These are phyloP conservation scores for Tragelaphus buxtoni DNA, from an alignment of 2,113 vertebrate species.

Conservation along the genomic window DNA sequence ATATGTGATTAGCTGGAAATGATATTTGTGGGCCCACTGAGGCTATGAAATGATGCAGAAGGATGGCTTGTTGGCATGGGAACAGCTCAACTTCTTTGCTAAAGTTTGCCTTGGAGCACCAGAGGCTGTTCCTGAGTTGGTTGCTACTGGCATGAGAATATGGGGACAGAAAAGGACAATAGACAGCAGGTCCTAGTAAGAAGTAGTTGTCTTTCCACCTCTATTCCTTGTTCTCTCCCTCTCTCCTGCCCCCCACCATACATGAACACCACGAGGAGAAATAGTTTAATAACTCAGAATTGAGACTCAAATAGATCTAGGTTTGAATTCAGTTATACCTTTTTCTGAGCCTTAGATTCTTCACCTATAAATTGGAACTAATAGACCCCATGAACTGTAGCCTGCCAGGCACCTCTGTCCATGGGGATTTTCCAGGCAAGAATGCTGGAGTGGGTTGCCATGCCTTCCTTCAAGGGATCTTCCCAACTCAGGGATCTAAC, in stretches of 20 bases:
- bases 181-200: neutral
- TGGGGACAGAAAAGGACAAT: neutral
- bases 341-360: neutral
- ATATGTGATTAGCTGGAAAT: conserved; percentile 39
- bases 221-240: neutral
- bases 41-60: conserved; percentile 23
- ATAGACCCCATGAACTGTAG: neutral
- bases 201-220: neutral
- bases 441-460: neutral
- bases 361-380: neutral
- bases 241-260: neutral
- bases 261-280: neutral
- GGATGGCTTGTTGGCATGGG: conserved; percentile 31
- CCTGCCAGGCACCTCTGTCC: neutral
- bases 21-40: conserved; percentile 48
- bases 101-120: neutral
- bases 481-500: neutral
- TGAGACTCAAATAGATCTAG: neutral
- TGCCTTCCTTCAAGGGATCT: neutral
- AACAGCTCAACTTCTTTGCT: conserved; percentile 34
- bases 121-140: neutral
- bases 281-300: neutral
- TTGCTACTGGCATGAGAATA: neutral
- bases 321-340: neutral
- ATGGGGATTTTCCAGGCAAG: neutral